Evolutionary conservation across 2,888 invertebrate species (phyloP).

Genomic region (Esperia sulphurella): DNA sequence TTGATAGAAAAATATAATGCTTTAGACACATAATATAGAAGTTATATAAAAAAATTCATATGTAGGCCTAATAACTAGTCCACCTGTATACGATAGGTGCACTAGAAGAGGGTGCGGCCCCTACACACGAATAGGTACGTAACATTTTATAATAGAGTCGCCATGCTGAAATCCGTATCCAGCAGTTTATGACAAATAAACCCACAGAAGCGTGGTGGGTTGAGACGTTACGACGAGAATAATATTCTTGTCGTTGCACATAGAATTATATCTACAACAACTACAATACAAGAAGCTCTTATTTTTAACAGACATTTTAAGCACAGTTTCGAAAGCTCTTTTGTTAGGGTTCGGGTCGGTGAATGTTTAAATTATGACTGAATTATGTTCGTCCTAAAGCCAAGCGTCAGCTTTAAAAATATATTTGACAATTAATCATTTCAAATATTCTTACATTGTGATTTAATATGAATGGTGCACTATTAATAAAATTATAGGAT

Average conservation of each 20-base stretch:
- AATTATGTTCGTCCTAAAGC: constrained; percentile 12
- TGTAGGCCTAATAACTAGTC: background rate
- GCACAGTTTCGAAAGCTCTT: constrained; percentile 68
- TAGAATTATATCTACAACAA: constrained; percentile 51
- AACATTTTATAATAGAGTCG: constrained; percentile 1
- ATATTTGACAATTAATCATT: too few relatives aligned
- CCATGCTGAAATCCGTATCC: background rate
- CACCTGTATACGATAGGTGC: background rate
- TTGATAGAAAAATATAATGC: background rate
- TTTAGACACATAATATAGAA: background rate
- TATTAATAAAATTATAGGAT: background rate
- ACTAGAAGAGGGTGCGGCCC: constrained; percentile 4
- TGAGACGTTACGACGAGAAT: constrained; percentile 32
- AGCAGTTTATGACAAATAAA: background rate
- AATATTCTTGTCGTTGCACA: constrained; percentile 31
- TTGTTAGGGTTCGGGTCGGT: constrained; percentile 33
- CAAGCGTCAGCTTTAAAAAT: background rate
- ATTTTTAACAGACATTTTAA: constrained; percentile 54
- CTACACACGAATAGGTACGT: background rate
- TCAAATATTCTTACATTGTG: background rate
- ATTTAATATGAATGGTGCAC: background rate
- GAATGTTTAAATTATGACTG: background rate
- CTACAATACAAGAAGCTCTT: constrained; percentile 69
- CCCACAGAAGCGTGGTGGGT: background rate
- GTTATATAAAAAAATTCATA: too few relatives aligned